phyloP scores from a whole-genome alignment of 1,140 invertebrate species.

The Achatina immaculata region DNA sequence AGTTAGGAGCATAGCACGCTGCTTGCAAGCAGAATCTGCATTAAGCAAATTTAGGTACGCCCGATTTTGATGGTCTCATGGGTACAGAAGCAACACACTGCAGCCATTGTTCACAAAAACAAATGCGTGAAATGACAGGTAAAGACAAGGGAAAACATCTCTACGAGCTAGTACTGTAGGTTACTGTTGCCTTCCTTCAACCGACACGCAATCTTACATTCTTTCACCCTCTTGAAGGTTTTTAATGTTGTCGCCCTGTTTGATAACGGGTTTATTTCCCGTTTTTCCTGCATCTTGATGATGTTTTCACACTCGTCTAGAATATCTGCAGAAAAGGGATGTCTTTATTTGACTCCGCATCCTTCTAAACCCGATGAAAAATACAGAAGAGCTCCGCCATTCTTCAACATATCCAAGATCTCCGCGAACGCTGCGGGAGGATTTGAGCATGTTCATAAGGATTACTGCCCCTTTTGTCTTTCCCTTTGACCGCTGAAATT shows the following conservation, averaged over 20 bases:
- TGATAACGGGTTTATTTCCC: neutral
- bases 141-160: no score
- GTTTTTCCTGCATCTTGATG: neutral
- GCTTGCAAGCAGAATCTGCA: no score
- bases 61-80: no score
- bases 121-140: no score
- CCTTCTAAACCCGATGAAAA: neutral
- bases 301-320: neutral
- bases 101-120: no score
- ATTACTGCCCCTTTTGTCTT: neutral
- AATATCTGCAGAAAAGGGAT: neutral
- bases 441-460: neutral
- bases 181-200: neutral
- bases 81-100: no score
- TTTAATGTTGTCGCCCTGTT: neutral
- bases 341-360: neutral
- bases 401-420: constrained; percentile 1
- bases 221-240: neutral
- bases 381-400: neutral
- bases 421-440: neutral
- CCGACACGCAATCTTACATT: neutral
- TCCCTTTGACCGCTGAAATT: neutral
- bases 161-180: neutral
- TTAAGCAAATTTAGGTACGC: no score
- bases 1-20: no score